Percentiles rank a stretch among this genome's conserved stretches.
Conservation (phyloP, 2,113 vertebrate genomes). For the Dissostichus mawsoni region DNA sequence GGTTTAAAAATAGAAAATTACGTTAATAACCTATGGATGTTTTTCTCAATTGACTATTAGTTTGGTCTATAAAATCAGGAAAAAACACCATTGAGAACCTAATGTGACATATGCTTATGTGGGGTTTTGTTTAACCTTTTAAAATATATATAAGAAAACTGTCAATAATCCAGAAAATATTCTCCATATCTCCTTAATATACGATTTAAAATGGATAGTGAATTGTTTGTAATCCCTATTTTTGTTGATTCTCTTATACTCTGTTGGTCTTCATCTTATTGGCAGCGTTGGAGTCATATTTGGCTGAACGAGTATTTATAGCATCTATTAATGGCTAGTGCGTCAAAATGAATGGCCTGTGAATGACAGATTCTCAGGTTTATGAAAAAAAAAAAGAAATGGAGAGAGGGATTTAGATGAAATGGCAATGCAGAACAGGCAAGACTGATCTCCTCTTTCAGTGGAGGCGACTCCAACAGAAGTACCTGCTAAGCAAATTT, state of each 20-base stretch:
- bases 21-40: too few species aligned
- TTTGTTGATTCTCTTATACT: neutral
- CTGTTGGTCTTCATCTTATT: neutral
- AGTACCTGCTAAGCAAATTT: slow-evolving; percentile 76
- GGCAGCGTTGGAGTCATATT: neutral
- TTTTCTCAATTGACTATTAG: too few species aligned
- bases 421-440: slow-evolving; percentile 42
- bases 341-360: slow-evolving; percentile 55
- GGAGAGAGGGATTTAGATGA: slow-evolving; percentile 58
- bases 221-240: neutral
- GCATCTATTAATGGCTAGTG: slow-evolving; percentile 48
- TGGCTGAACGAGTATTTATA: slow-evolving; percentile 41
- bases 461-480: slow-evolving; percentile 60
- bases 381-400: slow-evolving; percentile 47
- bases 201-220: neutral
- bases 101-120: neutral
- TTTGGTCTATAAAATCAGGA: too few species aligned
- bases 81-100: neutral
- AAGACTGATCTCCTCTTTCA: slow-evolving; percentile 71
- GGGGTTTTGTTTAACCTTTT: too few species aligned
- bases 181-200: neutral
- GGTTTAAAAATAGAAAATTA: too few species aligned
- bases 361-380: slow-evolving; percentile 58
- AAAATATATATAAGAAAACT: too few species aligned
- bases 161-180: too few species aligned